Base-by-base conservation (phyloP, 2,888 invertebrate species). In the Argyresthia goedartella region DNA sequence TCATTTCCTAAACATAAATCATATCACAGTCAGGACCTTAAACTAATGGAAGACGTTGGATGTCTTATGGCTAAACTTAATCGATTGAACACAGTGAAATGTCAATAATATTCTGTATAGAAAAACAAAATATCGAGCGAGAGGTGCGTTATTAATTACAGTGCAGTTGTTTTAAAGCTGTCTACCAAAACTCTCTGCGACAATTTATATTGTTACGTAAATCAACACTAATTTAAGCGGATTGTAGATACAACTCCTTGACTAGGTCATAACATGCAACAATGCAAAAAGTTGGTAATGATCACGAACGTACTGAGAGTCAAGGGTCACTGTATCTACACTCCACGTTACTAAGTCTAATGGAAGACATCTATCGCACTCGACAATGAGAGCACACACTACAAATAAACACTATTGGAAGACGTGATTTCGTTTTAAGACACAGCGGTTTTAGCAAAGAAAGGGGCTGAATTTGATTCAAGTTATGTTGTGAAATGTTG, bases 101-200 rank as follows among this genome's bases (percentile, higher is more conserved):
- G 25, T 2, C 25, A 25, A 25, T 25, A 2, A 25, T 16, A 39
- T 46, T 33, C 4, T 45, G n/a, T 14, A 14, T 52, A 52, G 54
- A 56, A 52, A 53, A 52, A 43, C 53, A 54, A 44, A 35, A 50
- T 52, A 50, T 54, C 56, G 54, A 52, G 70, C 71, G 67, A 69
- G 60, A 67, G 64, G 84, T 84, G 84, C 84, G 67, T 61, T 63
- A 64, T 65, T 77, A 77, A 77, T 74, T 81, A 84, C 84, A 85
- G 85, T 86, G 85, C 84, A 73, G 50, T 69, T 61, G 59, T 67
- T 67, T 82, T 86, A 86, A 86, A 86, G 86, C 86, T 86, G 82
- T 81, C 78, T 86, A 86, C 86, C 86, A 86, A 85, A 86, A 84
- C 79, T 77, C 72, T 76, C 60, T 59, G 62, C 67, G 73, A 71